Evolutionary conservation across 1,140 invertebrate genomes (phyloP), one percentile per base, ranked within the genome.

Genomic region (Ceratosolen fusciceps): DNA sequence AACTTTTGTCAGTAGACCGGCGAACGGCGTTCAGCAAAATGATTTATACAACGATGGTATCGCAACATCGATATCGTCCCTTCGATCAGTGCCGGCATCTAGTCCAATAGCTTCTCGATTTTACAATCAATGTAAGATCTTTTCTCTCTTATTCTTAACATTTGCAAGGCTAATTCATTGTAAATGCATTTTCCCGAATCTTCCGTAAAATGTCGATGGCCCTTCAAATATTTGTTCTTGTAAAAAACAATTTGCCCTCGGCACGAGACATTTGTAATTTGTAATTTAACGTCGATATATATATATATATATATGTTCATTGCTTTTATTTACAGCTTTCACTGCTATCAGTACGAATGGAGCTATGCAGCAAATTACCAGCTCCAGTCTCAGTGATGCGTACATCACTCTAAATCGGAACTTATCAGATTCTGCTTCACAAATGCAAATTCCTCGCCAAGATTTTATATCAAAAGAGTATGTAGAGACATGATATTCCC

Each of bases 41-140:
- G 87, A 88, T 49, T 83, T 90, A 7, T 90, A 90, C 70, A 86
- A 84, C 19, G 88, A 91, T 49, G 84, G 84, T 68, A 85, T 89
- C 26, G 77, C 88, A 29, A 88, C 90, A 47, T 74, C 83, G 58
- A 83, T 91, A 77, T 84, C 89, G 68, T 90, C 91, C 21, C 83
- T 91, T 75, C 84, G 91, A 82, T 90, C 93, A 49, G 86, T 93
- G 19, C 89, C 92, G 37, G 87, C 92, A 49, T 86, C 90, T 29
- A 93, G 91, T 85, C 91, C 92, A 60, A 83, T 93, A 68, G 87
- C 91, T 26, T 88, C 91, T 4, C 92, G 90, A 90, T 92, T 90
- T 84, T 91, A 91, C 70, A 84, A 88, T 84, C 88, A 91, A 86
- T 84, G 89, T 88, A 84, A 86, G 87, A 87, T 71, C 12, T 70